Percentiles rank a stretch among this genome's conserved stretches.
These are phyloP conservation scores for Schizothorax lantsangensis DNA, from an alignment of 2,797 vertebrate genomes.

Conservation along the genomic window DNA sequence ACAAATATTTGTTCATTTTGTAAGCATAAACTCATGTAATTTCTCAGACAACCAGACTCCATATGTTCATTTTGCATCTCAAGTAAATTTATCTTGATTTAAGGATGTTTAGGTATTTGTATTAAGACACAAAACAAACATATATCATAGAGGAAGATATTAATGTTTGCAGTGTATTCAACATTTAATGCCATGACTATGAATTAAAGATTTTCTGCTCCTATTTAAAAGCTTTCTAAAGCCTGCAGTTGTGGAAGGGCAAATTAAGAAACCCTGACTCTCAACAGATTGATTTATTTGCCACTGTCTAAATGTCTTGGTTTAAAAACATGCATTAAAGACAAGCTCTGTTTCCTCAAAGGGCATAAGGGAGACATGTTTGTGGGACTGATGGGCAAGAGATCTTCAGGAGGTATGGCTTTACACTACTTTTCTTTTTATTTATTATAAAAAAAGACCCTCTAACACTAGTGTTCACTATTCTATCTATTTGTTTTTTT, in stretches of 20 bases:
- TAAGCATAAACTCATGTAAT: neutral
- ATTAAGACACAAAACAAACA: neutral
- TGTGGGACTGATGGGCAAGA: constrained; percentile 77
- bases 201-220: neutral
- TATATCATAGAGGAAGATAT: neutral
- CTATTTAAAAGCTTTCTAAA: neutral
- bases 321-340: neutral
- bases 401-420: constrained; percentile 71
- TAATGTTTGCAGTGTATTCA: neutral
- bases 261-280: neutral
- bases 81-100: neutral
- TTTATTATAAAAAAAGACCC: too few species aligned
- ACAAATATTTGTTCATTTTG: neutral
- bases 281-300: neutral
- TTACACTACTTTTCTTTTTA: neutral
- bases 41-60: neutral
- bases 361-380: constrained; percentile 69
- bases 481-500: too few species aligned
- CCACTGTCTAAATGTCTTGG: neutral
- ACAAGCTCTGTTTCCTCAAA: neutral
- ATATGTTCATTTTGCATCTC: neutral
- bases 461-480: too few species aligned
- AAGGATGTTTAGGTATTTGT: neutral
- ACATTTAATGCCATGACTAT: neutral
- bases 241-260: neutral